Evolutionary conservation across 2,797 vertebrate species (phyloP).

Genomic region (Nannoperca obscura): DNA sequence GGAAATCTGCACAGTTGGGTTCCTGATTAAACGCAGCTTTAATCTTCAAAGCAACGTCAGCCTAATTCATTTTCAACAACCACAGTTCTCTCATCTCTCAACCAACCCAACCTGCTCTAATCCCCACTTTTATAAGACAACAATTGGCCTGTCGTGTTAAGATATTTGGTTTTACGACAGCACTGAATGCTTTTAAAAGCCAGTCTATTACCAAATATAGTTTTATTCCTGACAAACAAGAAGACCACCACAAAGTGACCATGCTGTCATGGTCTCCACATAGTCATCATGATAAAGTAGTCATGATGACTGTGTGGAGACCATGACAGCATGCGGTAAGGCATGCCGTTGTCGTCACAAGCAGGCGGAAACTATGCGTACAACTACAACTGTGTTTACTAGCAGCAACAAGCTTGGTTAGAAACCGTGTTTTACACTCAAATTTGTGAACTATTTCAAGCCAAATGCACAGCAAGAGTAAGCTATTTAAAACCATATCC

Average conservation of each 20-base stretch:
- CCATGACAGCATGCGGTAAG: constrained; percentile 26
- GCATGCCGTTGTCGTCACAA: constrained; percentile 25
- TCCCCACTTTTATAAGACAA: constrained; percentile 35
- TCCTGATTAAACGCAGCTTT: constrained; percentile 50
- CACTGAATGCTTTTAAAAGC: constrained; percentile 2
- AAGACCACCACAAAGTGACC: constrained; percentile 37
- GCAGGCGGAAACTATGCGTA: background rate
- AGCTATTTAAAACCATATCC: background rate
- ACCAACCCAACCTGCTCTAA: constrained; percentile 35
- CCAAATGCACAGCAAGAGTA: constrained; percentile 3
- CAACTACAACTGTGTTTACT: constrained; percentile 24
- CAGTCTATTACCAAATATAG: constrained; percentile 16
- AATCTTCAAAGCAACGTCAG: constrained; percentile 50
- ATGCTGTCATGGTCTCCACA: too few species aligned
- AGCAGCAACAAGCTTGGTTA: constrained; percentile 3
- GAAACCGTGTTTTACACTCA: constrained; percentile 9
- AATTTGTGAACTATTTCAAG: constrained; percentile 9
- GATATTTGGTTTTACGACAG: constrained; percentile 12
- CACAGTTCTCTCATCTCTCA: constrained; percentile 31
- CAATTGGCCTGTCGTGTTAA: constrained; percentile 7
- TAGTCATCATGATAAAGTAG: too few species aligned
- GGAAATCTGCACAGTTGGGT: constrained; percentile 46
- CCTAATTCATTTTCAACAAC: constrained; percentile 40
- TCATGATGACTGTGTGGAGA: constrained; percentile 32
- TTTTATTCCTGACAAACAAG: constrained; percentile 29